Conservation (phyloP, 2,113 vertebrate genomes). For the Sander vitreus region DNA sequence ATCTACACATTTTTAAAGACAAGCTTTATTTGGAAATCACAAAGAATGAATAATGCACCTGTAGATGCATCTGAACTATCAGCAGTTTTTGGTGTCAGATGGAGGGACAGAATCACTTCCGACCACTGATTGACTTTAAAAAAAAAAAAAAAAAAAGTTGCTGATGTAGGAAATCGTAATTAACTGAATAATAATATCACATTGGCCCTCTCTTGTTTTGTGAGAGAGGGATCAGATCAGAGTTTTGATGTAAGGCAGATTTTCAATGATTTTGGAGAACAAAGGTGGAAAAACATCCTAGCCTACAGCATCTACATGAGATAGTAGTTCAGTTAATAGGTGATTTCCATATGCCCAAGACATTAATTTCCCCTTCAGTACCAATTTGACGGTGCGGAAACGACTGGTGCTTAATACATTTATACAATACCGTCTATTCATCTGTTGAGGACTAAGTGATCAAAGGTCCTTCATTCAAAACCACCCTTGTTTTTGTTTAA, state of each 20-base stretch:
- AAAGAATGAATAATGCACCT: not conserved
- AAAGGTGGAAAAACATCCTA: too few species aligned
- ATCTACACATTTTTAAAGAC: not conserved
- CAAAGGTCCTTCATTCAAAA: not conserved
- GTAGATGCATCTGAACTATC: not conserved
- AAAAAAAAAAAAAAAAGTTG: not conserved
- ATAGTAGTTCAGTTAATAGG: not conserved
- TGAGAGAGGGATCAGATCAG: not conserved
- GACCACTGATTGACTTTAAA: not conserved
- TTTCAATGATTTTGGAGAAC: not conserved
- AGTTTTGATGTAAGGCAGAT: not conserved
- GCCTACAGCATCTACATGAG: not conserved
- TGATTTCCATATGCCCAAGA: not conserved
- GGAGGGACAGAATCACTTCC: slow-evolving; percentile 47
- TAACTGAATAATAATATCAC: not conserved
- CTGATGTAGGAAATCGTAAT: not conserved
- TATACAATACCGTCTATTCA: not conserved
- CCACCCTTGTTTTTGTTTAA: not conserved
- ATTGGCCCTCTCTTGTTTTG: not conserved
- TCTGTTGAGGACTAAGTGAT: not conserved
- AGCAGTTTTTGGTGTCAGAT: not conserved
- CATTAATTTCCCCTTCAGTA: not conserved
- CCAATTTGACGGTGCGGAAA: not conserved
- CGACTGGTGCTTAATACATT: not conserved
- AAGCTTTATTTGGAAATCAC: slow-evolving; percentile 1